These are phyloP conservation scores for Mactromeris polynyma DNA, from an alignment of 2,888 invertebrate species.

Conservation along the genomic window DNA sequence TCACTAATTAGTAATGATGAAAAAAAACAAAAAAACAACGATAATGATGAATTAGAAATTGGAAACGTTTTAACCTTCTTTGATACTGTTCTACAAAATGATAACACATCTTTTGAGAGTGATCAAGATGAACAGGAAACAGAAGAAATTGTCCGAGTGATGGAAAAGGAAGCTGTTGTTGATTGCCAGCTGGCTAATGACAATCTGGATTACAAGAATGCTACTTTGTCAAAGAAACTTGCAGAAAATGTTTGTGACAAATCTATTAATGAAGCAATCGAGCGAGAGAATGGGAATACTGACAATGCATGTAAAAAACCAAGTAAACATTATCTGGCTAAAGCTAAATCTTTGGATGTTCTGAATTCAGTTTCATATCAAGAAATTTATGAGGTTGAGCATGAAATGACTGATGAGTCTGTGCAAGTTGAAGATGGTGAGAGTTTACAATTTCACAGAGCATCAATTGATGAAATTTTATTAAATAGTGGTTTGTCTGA, in stretches of 20 bases:
- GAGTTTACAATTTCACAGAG: conserved; percentile 34
- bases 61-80: conserved; percentile 5
- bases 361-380: neutral
- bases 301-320: neutral
- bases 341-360: neutral
- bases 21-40: neutral
- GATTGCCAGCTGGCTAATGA: neutral
- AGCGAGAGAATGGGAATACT: neutral
- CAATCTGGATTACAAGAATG: neutral
- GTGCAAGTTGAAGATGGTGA: neutral
- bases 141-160: neutral
- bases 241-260: neutral
- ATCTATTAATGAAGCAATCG: neutral
- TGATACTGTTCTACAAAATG: conserved; percentile 29
- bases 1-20: neutral
- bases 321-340: neutral
- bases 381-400: neutral
- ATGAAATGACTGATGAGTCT: neutral
- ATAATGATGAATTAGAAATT: conserved; percentile 11
- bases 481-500: conserved; percentile 44
- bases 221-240: neutral
- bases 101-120: neutral
- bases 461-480: conserved; percentile 48
- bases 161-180: neutral
- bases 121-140: neutral